phyloP scores from a whole-genome alignment of 2,797 vertebrate genomes.

The Mallotus villosus region DNA sequence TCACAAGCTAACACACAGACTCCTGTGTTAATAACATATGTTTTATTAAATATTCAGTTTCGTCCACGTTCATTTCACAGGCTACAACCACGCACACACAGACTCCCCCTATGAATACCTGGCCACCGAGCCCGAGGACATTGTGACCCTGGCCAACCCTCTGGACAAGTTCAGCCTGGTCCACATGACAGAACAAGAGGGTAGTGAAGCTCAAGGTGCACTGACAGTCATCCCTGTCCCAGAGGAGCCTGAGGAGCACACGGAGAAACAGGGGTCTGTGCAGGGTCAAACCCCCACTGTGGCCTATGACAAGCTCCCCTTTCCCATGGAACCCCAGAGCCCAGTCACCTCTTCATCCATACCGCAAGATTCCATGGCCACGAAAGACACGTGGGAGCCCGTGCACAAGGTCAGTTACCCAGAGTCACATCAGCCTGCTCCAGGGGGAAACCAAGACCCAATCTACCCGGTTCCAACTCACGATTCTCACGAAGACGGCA shows the following conservation, averaged over 20 bases:
- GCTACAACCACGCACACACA: slow-evolving; percentile 62
- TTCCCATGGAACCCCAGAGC: slow-evolving; percentile 20
- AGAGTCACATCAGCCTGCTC: slow-evolving; percentile 43
- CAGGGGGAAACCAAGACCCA: slow-evolving; percentile 25
- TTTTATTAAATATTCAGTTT: background rate
- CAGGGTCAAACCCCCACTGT: slow-evolving; percentile 15
- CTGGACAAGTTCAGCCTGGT: slow-evolving; percentile 73
- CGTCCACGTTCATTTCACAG: slow-evolving; percentile 46
- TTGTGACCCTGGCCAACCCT: slow-evolving; percentile 76
- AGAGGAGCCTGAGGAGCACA: slow-evolving; percentile 48
- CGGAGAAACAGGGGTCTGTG: slow-evolving; percentile 6
- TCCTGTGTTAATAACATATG: background rate
- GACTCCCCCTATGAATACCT: slow-evolving; percentile 64
- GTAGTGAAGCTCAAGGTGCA: slow-evolving; percentile 74
- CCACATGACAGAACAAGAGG: slow-evolving; percentile 53
- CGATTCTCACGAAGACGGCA: slow-evolving; percentile 20
- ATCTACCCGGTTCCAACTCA: slow-evolving; percentile 6
- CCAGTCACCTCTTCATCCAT: slow-evolving; percentile 35
- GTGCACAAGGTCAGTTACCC: slow-evolving; percentile 39
- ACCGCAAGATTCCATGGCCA: slow-evolving; percentile 28
- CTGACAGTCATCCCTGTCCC: slow-evolving; percentile 71
- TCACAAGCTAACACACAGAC: background rate
- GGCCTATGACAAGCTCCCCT: slow-evolving; percentile 23
- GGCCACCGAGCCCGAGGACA: slow-evolving; percentile 73
- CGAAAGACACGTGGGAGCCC: slow-evolving; percentile 33